phyloP scores from a whole-genome alignment of 2,888 invertebrate genomes.

The Blastobasis lacticolella region DNA sequence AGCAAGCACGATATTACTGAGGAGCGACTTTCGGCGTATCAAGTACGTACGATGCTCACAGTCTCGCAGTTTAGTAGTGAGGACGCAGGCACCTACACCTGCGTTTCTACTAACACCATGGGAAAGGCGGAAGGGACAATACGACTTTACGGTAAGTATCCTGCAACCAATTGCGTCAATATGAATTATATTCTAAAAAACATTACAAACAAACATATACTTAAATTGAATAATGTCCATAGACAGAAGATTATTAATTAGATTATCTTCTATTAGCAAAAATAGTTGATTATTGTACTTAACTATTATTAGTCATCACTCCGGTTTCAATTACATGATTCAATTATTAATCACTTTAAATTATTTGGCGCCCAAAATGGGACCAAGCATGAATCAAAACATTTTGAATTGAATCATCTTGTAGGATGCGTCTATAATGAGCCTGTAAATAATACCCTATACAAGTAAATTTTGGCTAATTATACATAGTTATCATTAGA shows the following conservation, averaged over 20 bases:
- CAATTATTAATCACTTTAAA: too few relatives aligned
- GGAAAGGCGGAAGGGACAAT: constrained; percentile 81
- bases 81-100: constrained; percentile 80
- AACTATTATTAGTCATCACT: not conserved
- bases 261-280: not conserved
- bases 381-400: too few relatives aligned
- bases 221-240: not conserved
- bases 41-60: constrained; percentile 76
- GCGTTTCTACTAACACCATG: constrained; percentile 81
- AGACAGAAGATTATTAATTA: not conserved
- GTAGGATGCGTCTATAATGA: too few relatives aligned
- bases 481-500: too few relatives aligned
- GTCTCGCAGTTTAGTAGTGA: constrained; percentile 74
- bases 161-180: too few relatives aligned
- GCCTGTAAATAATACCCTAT: too few relatives aligned
- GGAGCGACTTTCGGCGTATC: constrained; percentile 74
- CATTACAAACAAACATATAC: too few relatives aligned
- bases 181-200: too few relatives aligned
- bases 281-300: not conserved
- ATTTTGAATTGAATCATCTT: too few relatives aligned
- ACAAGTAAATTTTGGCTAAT: too few relatives aligned
- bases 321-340: not conserved
- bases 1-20: constrained; percentile 78
- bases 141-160: constrained; percentile 77
- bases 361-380: too few relatives aligned